Evolutionary conservation across 2,888 invertebrate species (phyloP).

Genomic region (Cylloceria caligata): DNA sequence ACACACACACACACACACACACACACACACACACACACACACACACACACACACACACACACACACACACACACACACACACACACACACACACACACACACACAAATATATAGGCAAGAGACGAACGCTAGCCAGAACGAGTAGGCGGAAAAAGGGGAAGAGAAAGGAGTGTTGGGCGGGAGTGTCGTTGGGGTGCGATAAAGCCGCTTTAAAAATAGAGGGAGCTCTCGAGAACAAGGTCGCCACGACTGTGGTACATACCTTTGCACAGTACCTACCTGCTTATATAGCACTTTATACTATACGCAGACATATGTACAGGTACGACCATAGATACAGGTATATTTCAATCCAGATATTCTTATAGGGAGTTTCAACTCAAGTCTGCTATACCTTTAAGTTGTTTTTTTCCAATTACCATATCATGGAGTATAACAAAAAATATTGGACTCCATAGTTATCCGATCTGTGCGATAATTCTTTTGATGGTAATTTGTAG

Average conservation of each 20-base stretch:
- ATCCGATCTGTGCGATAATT: background rate
- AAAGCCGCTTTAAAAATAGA: constrained; percentile 70
- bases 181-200: constrained; percentile 66
- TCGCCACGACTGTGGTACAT: constrained; percentile 56
- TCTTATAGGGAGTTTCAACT: background rate
- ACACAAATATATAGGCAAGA: constrained; percentile 28
- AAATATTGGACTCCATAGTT: background rate
- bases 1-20: background rate
- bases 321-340: constrained; percentile 11
- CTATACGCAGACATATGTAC: constrained; percentile 22
- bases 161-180: constrained; percentile 48
- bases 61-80: background rate
- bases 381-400: background rate
- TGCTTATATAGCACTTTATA: constrained; percentile 2
- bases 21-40: background rate
- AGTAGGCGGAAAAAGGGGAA: constrained; percentile 50
- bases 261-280: constrained; percentile 24
- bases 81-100: background rate
- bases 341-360: constrained; percentile 13
- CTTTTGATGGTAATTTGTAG: no score
- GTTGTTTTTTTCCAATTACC: background rate
- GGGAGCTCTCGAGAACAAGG: constrained; percentile 69
- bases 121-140: constrained; percentile 13
- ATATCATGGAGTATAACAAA: background rate
- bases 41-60: background rate